Percentiles rank a stretch among this genome's conserved stretches.
phyloP scores from a whole-genome alignment of 2,113 vertebrate species.

The Archilochus colubris region DNA sequence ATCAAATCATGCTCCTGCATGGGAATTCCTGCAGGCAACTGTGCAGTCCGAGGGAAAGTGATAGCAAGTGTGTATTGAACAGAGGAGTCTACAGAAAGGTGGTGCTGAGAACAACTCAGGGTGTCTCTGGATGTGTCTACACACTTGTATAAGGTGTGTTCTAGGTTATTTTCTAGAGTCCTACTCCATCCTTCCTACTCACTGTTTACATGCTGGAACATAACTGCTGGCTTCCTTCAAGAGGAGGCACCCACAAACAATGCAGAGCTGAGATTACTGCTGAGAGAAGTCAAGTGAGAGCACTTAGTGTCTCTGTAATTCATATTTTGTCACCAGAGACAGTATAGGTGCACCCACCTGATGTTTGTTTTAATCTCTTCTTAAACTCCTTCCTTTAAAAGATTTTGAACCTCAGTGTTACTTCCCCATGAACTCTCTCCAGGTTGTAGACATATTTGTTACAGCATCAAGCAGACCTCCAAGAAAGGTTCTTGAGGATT shows the following conservation, averaged over 20 bases:
- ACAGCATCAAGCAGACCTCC: not conserved
- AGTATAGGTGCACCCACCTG: not conserved
- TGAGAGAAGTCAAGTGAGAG: not conserved
- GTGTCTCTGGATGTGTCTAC: not conserved
- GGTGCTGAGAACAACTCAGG: not conserved
- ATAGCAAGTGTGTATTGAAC: not conserved
- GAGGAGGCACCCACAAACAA: not conserved
- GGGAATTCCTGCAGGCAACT: not conserved
- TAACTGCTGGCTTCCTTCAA: not conserved
- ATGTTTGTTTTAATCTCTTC: not conserved
- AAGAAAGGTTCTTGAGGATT: not conserved
- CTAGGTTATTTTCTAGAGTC: not conserved
- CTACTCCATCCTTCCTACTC: not conserved
- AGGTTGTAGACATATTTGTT: not conserved
- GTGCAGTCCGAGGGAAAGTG: not conserved
- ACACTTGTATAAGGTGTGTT: not conserved
- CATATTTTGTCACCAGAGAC: not conserved
- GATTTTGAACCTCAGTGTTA: not conserved
- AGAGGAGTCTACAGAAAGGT: not conserved
- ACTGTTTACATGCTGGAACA: not conserved
- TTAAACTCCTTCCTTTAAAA: not conserved
- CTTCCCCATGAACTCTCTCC: not conserved
- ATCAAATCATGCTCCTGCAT: not conserved
- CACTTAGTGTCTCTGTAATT: not conserved
- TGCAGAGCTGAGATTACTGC: not conserved